These are phyloP conservation scores for Sebastes itinus DNA, from an alignment of 2,797 vertebrate genomes.

Conservation along the genomic window DNA sequence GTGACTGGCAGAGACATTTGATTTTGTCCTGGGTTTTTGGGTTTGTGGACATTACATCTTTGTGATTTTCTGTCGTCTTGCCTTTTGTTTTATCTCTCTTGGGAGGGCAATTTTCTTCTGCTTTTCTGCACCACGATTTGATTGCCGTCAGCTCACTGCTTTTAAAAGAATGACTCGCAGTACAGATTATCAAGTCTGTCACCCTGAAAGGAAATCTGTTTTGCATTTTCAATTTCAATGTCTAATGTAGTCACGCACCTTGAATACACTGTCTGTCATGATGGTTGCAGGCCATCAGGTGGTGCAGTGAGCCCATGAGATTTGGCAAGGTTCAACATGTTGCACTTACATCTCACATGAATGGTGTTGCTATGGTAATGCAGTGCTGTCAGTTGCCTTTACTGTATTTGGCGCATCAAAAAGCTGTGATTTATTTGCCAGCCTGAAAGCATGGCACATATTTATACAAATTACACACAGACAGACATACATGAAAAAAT, in stretches of 20 bases:
- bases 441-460: background rate
- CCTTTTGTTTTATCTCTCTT: conserved; percentile 1
- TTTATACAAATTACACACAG: background rate
- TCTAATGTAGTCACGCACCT: background rate
- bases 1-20: conserved; percentile 5
- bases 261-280: conserved; percentile 59
- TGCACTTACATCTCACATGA: conserved; percentile 40
- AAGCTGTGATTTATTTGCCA: conserved; percentile 22
- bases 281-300: conserved; percentile 64
- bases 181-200: background rate
- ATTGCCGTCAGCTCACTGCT: background rate
- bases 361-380: conserved; percentile 76
- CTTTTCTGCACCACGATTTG: background rate
- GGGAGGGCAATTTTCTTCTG: conserved; percentile 7
- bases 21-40: background rate
- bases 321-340: conserved; percentile 29
- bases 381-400: conserved; percentile 46
- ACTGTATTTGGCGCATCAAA: conserved; percentile 32
- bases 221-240: background rate
- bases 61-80: conserved; percentile 7
- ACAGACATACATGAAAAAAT: background rate
- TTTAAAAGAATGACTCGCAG: background rate
- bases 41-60: conserved; percentile 5
- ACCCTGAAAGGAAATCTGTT: background rate
- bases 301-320: conserved; percentile 66